Conservation (phyloP, 53 echinoderm and acorn worm genomes). For the Luidia sarsii region DNA sequence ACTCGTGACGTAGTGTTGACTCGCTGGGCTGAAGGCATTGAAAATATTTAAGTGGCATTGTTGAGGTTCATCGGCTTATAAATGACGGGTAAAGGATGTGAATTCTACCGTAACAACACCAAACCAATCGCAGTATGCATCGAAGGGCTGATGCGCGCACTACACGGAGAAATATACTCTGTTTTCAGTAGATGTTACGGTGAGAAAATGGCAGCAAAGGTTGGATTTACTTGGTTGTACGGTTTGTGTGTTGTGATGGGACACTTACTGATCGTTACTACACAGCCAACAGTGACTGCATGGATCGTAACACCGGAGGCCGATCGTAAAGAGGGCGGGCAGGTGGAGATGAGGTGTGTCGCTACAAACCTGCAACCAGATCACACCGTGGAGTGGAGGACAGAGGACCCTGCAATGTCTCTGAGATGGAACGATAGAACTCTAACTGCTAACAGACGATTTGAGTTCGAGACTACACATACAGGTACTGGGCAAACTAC, state of each 20-base stretch:
- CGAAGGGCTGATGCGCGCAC: too few species aligned
- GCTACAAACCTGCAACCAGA: not conserved
- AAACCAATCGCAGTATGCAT: too few species aligned
- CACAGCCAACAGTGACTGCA: slow-evolving; percentile 7
- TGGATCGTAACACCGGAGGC: slow-evolving; percentile 16
- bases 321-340: slow-evolving; percentile 35
- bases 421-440: not conserved
- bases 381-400: slow-evolving; percentile 21
- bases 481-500: not conserved
- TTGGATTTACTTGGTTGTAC: too few species aligned
- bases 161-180: too few species aligned
- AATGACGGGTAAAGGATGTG: too few species aligned
- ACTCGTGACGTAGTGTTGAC: too few species aligned
- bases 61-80: too few species aligned
- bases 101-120: too few species aligned
- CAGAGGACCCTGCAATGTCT: slow-evolving; percentile 1
- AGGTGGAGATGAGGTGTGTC: slow-evolving; percentile 12
- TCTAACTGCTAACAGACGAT: not conserved
- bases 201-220: too few species aligned
- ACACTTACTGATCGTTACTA: not conserved
- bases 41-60: too few species aligned
- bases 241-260: not conserved
- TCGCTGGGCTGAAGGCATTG: too few species aligned
- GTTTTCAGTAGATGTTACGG: too few species aligned
- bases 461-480: not conserved